Conservation (phyloP, 2,797 vertebrate species). For the Lacerta bilineata region DNA sequence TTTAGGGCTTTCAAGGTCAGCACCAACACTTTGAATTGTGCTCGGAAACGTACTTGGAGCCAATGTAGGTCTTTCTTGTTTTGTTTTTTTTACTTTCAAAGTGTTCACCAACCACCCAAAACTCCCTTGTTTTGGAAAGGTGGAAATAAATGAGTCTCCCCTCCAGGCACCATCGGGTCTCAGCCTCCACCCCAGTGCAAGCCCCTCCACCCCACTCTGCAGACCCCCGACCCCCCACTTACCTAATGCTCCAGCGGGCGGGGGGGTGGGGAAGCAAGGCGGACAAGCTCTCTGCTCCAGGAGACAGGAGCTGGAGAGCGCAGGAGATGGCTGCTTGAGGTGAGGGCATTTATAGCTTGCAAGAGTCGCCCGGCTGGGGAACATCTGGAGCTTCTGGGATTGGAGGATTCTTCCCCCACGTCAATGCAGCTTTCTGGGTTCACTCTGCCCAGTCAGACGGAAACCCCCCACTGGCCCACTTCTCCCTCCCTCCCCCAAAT, state of each 20-base stretch:
- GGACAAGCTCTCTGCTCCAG: too few relatives aligned
- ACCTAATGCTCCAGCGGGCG: not conserved
- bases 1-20: too few relatives aligned
- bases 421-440: not conserved
- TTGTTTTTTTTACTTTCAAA: too few relatives aligned
- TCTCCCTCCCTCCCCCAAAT: not conserved
- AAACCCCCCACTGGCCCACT: not conserved
- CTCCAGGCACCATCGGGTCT: not conserved
- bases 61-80: too few relatives aligned
- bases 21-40: too few relatives aligned
- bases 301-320: not conserved
- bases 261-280: too few relatives aligned
- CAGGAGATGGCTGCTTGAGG: too few relatives aligned
- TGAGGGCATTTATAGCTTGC: not conserved
- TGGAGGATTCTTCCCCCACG: not conserved
- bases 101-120: not conserved
- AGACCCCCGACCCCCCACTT: not conserved
- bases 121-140: not conserved
- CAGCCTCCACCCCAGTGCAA: not conserved
- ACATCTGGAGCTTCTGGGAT: not conserved
- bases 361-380: not conserved
- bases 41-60: too few relatives aligned
- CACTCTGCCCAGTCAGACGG: rapidly evolving
- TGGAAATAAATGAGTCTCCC: not conserved
- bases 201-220: too few relatives aligned